Conservation (phyloP, 2,113 vertebrate genomes). For the Chloropsis cyanopogon region DNA sequence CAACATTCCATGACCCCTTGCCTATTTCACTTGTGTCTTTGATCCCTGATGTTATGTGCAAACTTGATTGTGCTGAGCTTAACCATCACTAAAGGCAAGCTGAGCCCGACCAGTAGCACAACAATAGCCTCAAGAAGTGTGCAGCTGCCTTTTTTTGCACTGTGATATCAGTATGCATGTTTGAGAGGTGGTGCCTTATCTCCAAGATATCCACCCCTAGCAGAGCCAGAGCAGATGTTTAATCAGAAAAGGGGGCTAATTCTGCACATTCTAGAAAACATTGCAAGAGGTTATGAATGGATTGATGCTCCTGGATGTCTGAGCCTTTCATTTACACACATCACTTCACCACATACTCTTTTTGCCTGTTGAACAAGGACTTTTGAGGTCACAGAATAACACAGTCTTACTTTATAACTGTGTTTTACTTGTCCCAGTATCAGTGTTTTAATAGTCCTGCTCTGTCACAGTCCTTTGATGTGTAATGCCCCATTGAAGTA, state of each 20-base stretch:
- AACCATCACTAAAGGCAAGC: neutral
- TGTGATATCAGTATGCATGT: neutral
- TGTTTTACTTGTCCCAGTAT: neutral
- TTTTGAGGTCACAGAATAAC: neutral
- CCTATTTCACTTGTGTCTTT: neutral
- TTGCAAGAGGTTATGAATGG: neutral
- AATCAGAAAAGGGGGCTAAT: neutral
- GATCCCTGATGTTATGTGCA: neutral
- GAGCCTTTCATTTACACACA: neutral
- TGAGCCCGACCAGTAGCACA: neutral
- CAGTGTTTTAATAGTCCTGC: conserved; percentile 4
- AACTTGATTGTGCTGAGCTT: neutral
- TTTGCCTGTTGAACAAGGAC: neutral
- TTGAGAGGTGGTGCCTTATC: neutral
- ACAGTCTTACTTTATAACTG: neutral
- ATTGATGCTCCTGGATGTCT: neutral
- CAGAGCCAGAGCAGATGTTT: neutral
- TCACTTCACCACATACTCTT: neutral
- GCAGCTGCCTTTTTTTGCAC: neutral
- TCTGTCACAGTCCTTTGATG: conserved; percentile 18
- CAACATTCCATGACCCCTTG: neutral
- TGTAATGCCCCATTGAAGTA: neutral
- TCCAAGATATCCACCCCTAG: neutral
- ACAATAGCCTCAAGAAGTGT: neutral
- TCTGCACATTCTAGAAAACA: neutral